Evolutionary conservation across 2,797 vertebrate species (phyloP).

Genomic region (Calcarius lapponicus): DNA sequence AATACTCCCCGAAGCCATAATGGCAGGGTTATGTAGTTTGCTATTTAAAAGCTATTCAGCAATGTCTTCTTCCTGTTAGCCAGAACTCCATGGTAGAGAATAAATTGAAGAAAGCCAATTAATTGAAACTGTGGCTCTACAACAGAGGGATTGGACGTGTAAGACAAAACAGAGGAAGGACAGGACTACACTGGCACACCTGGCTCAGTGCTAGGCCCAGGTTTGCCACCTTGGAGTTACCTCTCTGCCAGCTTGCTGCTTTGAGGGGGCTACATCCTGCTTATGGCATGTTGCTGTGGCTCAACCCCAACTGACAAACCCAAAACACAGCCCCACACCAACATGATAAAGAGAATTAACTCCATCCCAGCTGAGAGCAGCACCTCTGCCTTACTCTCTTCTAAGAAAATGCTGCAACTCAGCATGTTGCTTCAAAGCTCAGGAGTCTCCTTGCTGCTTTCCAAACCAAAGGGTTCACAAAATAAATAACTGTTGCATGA

Average conservation of each 20-base stretch:
- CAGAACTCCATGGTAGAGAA: constrained; percentile 17
- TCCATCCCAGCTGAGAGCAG: not conserved
- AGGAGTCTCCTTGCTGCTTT: not conserved
- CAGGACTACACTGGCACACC: not conserved
- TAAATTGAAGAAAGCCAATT: constrained; percentile 31
- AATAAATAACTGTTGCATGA: not conserved
- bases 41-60: constrained; percentile 56
- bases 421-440: not conserved
- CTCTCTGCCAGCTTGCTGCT: not conserved
- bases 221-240: not conserved
- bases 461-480: not conserved
- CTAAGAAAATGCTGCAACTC: not conserved
- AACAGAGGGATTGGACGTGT: not conserved
- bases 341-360: not conserved
- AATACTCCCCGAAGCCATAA: constrained; percentile 61
- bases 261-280: not conserved
- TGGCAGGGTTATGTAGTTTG: constrained; percentile 23
- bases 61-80: constrained; percentile 15
- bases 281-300: not conserved
- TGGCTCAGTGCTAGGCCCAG: not conserved
- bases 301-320: not conserved
- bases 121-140: not conserved
- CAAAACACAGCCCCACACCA: not conserved
- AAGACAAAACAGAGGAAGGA: not conserved
- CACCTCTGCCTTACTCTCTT: not conserved